Conservation (phyloP, 1,140 invertebrate species). For the Drosophila oshimai region DNA sequence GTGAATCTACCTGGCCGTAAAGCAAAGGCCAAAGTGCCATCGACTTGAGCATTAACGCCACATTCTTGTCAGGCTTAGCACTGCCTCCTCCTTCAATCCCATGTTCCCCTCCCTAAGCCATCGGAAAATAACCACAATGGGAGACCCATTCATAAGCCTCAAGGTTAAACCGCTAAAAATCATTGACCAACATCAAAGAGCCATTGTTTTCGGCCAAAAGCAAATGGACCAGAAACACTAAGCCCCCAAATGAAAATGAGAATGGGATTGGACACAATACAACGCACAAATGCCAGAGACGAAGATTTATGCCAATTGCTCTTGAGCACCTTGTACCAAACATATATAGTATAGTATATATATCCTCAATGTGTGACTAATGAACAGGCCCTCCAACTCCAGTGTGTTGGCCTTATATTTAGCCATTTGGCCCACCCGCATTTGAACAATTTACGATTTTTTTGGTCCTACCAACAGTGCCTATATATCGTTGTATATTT, state of each 20-base stretch:
- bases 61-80: slow-evolving; percentile 42
- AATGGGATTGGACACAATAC: slow-evolving; percentile 34
- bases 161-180: slow-evolving; percentile 78
- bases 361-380: slow-evolving; percentile 58
- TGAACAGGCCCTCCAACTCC: slow-evolving; percentile 46
- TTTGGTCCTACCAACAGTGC: not conserved
- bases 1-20: slow-evolving; percentile 34
- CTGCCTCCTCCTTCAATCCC: not conserved
- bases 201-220: slow-evolving; percentile 57
- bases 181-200: slow-evolving; percentile 75
- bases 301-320: slow-evolving; percentile 75
- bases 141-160: slow-evolving; percentile 62
- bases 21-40: slow-evolving; percentile 14
- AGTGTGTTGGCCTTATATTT: slow-evolving; percentile 58
- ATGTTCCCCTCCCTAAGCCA: not conserved
- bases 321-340: slow-evolving; percentile 58
- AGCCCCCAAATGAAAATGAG: slow-evolving; percentile 31
- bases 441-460: slow-evolving; percentile 27
- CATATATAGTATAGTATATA: not conserved
- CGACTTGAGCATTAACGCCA: slow-evolving; percentile 26
- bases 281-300: slow-evolving; percentile 24
- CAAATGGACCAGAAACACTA: slow-evolving; percentile 51
- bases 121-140: slow-evolving; percentile 45
- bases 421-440: slow-evolving; percentile 47
- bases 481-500: not conserved